Evolutionary conservation across 2,113 vertebrate species (phyloP), one percentile per base, ranked within the genome.

Genomic region (Channa argus): DNA sequence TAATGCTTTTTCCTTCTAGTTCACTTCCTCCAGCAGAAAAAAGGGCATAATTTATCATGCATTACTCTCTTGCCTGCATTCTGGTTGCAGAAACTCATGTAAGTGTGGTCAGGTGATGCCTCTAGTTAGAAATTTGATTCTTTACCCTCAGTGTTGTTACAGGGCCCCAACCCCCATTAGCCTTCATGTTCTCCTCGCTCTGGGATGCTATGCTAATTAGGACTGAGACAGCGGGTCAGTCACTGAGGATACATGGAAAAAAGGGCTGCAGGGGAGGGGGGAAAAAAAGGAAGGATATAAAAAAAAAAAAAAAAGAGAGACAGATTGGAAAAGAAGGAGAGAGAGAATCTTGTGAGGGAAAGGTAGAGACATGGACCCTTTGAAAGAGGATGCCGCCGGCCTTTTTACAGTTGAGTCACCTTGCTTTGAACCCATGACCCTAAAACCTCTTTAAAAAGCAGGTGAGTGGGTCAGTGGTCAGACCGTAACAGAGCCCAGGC

Each of bases 371-470:
- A 50, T 60, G 63, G 77, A 56, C 47, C 61, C 87, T 93, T 94
- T 94, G 90, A 93, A 94, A 92, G 85, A 86, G 77, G 86, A 92
- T 79, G 86, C 90, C 77, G 66, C 84, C 79, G 39, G 75, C 77
- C 71, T 79, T 84, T 24, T 94, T 89, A 90, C 88, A 89, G 87
- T 88, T 81, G 84, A 92, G 89, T 93, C 91, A 92, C 91, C 92
- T 92, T 93, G 89, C 90, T 90, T 71, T 92, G 92, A 94, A 93
- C 92, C 84, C 81, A 36, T 88, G 91, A 94, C 93, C 93, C 91
- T 82, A 70, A 88, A 93, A 89, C 89, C 90, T 88, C 86, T 92
- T 93, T 84, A 91, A 90, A 88, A 92, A 80, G 66, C 58, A 78
- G 83, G 84, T 84, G 89, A 92, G 86, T 86, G 91, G 91, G 93